These are phyloP conservation scores for Thermophis baileyi DNA, from an alignment of 2,113 vertebrate species.

Conservation along the genomic window DNA sequence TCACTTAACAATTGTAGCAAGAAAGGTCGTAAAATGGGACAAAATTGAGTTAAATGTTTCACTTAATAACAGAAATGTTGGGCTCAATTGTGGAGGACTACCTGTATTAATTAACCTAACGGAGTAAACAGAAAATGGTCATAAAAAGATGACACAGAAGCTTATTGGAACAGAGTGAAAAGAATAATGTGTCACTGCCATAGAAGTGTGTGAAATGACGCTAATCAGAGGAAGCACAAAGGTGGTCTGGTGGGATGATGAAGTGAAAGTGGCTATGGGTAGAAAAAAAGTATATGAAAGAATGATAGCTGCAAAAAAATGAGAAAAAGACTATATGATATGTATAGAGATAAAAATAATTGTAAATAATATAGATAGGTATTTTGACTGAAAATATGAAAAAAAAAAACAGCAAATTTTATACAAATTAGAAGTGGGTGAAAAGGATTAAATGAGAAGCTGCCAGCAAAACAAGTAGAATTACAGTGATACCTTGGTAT, in stretches of 20 bases:
- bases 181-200: neutral
- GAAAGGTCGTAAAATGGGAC: too few species aligned
- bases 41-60: too few species aligned
- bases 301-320: neutral
- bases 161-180: neutral
- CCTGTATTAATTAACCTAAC: neutral
- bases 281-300: neutral
- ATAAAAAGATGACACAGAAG: neutral
- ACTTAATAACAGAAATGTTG: too few species aligned
- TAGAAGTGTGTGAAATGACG: neutral
- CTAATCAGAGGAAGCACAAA: neutral
- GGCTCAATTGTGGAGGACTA: too few species aligned
- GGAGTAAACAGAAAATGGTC: neutral
- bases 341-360: neutral
- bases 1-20: neutral
- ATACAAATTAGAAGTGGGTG: neutral
- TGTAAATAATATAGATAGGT: neutral
- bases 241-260: neutral
- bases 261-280: neutral
- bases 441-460: neutral
- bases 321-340: neutral
- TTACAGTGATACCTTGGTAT: too few species aligned
- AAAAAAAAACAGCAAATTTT: neutral
- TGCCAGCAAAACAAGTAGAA: neutral
- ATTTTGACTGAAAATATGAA: neutral